A percentile compares a stretch with the other conserved stretches of the same genome.
Evolutionary conservation across 2,113 vertebrate species (phyloP).

Genomic region (Cisticola juncidis): DNA sequence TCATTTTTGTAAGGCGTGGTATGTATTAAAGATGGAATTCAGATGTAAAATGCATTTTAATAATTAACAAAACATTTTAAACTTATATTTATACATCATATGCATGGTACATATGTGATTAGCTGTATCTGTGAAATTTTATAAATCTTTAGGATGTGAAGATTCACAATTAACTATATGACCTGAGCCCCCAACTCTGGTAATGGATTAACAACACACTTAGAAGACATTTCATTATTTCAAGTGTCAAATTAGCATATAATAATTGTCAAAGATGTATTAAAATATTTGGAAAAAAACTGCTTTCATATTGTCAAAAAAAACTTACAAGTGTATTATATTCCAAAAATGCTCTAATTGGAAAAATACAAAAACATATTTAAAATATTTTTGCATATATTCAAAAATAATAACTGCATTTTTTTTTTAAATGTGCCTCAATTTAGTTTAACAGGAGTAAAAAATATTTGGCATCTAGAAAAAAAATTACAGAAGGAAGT

Average conservation of each 20-base stretch:
- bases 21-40: background rate
- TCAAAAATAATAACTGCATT: background rate
- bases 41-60: background rate
- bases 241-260: background rate
- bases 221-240: background rate
- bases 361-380: background rate
- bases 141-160: background rate
- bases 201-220: background rate
- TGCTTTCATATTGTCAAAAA: background rate
- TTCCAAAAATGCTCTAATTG: background rate
- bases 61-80: background rate
- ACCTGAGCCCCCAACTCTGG: background rate
- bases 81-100: background rate
- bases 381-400: background rate
- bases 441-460: background rate
- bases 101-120: background rate
- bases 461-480: background rate
- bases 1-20: background rate
- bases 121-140: background rate
- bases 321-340: background rate
- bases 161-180: background rate
- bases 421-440: background rate
- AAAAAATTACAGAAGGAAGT: background rate
- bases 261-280: background rate
- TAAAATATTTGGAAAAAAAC: background rate